Percentiles rank a stretch among this genome's conserved stretches.
Evolutionary conservation across 2,888 invertebrate genomes (phyloP).

Genomic region (Macaria notata): DNA sequence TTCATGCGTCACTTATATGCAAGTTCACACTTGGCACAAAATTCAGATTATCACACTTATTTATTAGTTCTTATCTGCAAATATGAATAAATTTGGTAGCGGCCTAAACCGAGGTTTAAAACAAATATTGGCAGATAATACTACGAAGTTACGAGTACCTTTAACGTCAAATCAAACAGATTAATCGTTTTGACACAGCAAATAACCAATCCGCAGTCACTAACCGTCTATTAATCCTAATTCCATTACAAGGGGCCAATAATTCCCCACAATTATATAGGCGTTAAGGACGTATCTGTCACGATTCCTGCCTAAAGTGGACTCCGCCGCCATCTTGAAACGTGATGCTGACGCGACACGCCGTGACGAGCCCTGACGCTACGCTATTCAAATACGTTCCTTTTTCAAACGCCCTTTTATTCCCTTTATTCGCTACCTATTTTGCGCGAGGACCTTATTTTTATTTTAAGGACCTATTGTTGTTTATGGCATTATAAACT

Average conservation of each 20-base stretch:
- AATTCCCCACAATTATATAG: constrained; percentile 24
- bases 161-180: too few relatives aligned
- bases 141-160: too few relatives aligned
- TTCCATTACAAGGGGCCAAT: constrained; percentile 20
- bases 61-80: too few relatives aligned
- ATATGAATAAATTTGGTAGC: too few relatives aligned
- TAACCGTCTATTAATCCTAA: constrained; percentile 1
- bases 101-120: too few relatives aligned
- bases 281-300: constrained; percentile 48
- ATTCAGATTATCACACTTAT: too few relatives aligned
- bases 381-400: constrained; percentile 54
- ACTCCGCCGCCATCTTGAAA: constrained; percentile 71
- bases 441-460: constrained; percentile 65
- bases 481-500: constrained; percentile 58
- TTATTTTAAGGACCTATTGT: constrained; percentile 56
- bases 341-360: constrained; percentile 59
- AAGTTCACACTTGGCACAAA: too few relatives aligned
- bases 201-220: constrained; percentile 1
- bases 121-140: too few relatives aligned
- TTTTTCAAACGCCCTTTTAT: constrained; percentile 57
- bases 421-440: constrained; percentile 49
- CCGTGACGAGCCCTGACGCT: constrained; percentile 57
- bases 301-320: constrained; percentile 68
- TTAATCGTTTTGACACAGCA: too few relatives aligned
- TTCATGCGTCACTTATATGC: too few relatives aligned